phyloP scores from a whole-genome alignment of 1,140 invertebrate species.

The Drosophila saltans region DNA sequence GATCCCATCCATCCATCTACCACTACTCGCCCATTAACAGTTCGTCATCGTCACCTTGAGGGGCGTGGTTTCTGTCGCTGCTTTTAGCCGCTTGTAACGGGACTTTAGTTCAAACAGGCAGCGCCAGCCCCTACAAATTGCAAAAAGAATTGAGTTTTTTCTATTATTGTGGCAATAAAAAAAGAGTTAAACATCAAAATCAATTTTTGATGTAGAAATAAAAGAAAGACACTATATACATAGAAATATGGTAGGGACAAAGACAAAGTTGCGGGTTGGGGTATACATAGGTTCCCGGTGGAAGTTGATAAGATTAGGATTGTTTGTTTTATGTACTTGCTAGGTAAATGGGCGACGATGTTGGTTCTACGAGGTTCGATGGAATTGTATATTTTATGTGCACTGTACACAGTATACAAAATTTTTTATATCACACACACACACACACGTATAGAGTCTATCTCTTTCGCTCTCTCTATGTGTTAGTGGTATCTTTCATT shows the following conservation, averaged over 20 bases:
- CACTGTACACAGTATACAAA: slow-evolving; percentile 23
- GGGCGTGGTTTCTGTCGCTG: background rate
- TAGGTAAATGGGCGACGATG: slow-evolving; percentile 16
- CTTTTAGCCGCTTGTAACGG: background rate
- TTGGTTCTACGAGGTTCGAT: slow-evolving; percentile 3
- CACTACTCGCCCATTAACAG: background rate
- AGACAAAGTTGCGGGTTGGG: slow-evolving; percentile 1
- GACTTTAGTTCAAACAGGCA: background rate
- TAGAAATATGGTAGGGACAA: background rate
- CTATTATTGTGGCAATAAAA: background rate
- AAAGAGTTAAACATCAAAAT: slow-evolving; percentile 14
- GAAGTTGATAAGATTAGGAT: slow-evolving; percentile 46
- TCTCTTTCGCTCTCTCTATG: slow-evolving; percentile 25
- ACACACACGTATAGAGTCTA: background rate
- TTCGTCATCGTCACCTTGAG: slow-evolving; percentile 40
- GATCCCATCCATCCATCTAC: slow-evolving; percentile 5
- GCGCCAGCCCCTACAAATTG: background rate
- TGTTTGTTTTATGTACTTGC: slow-evolving; percentile 50
- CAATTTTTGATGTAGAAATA: slow-evolving; percentile 32
- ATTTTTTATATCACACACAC: background rate
- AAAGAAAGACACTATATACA: slow-evolving; percentile 16
- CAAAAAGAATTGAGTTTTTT: background rate
- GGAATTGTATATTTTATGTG: slow-evolving; percentile 5
- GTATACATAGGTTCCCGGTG: background rate
- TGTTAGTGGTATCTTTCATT: slow-evolving; percentile 25